These are phyloP conservation scores for Meteorus colon DNA, from an alignment of 2,888 invertebrate species.

Conservation along the genomic window DNA sequence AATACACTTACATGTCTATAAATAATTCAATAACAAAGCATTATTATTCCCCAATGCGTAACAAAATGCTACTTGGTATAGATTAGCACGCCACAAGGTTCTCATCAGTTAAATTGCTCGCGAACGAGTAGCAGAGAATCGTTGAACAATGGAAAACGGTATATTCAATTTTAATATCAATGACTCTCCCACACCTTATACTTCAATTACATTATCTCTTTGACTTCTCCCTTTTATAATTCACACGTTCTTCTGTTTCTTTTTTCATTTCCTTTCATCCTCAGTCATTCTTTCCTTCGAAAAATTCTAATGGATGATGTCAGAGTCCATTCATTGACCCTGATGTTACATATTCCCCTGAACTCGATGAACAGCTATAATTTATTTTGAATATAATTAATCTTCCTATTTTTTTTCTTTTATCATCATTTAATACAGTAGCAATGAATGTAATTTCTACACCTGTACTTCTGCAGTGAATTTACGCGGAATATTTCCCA, in stretches of 20 bases:
- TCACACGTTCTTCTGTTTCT: constrained; percentile 6
- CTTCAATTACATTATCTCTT: constrained; percentile 9
- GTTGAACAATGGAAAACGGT: constrained; percentile 31
- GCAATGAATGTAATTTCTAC: too few species aligned
- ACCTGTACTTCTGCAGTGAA: too few species aligned
- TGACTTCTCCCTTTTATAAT: constrained; percentile 1
- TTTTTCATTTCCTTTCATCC: background rate
- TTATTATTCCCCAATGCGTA: constrained; percentile 34
- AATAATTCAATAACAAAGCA: constrained; percentile 33
- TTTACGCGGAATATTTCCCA: too few species aligned
- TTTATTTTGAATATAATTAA: background rate
- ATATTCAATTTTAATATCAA: constrained; percentile 15
- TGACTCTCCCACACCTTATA: constrained; percentile 23
- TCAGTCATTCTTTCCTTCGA: background rate
- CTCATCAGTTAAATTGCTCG: constrained; percentile 35
- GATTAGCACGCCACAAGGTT: constrained; percentile 33
- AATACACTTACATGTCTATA: background rate
- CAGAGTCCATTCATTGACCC: constrained; percentile 29
- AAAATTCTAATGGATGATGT: constrained; percentile 15
- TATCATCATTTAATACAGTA: too few species aligned
- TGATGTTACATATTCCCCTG: constrained; percentile 8
- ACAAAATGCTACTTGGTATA: constrained; percentile 35
- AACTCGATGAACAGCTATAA: background rate
- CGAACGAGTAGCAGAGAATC: background rate
- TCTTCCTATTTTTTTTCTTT: too few species aligned